Evolutionary conservation across 2,888 invertebrate species (phyloP), one percentile per base, ranked within the genome.

Genomic region (Thereva unica): DNA sequence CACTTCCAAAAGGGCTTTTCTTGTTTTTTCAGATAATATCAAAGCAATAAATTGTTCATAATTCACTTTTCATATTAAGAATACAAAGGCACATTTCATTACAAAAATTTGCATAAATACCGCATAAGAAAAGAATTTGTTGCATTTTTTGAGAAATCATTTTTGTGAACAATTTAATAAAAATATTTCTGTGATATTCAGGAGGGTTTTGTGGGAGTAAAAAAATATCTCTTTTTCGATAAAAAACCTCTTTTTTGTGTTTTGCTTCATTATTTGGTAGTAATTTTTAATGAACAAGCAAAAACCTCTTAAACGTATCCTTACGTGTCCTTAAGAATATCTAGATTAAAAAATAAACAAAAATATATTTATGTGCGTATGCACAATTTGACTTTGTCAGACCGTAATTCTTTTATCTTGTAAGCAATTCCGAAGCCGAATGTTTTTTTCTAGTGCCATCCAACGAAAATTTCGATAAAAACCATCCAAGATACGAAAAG

Each of bases 61-160:
- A 23, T 23, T 23, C 23, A 23, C 23, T 23, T 23, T 23, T 23
- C 23, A 23, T 23, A 23, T 23, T 23, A 23, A 56, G 44, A 56
- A 56, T 56, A 56, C 44, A 56, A 56, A 56, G 56, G 56, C 56
- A 56, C 56, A 44, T 56, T 56, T 56, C 44, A 56, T 56, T 42
- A 56, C 44, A 56, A 56, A 23, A 23, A 1, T 23, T 56, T 56
- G 38, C 12, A 41, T 47, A 10, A 47, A 47, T 47, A 10, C 47
- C 47, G 12, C 12, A 47, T 10, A 10, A 10, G 7, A 8, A 10
- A 12, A 47, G 10, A 56, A 44, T 44, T 34, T 56, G 56, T 35
- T 35, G 34, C 10, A 41, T 8, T 41, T 38, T 41, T 23, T 41
- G 55, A 5, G 38, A 9, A 38, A 34, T 44, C 8, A 44, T 35